Evolutionary conservation across 2,113 vertebrate species (phyloP).

Genomic region (Chrysochloris asiatica): DNA sequence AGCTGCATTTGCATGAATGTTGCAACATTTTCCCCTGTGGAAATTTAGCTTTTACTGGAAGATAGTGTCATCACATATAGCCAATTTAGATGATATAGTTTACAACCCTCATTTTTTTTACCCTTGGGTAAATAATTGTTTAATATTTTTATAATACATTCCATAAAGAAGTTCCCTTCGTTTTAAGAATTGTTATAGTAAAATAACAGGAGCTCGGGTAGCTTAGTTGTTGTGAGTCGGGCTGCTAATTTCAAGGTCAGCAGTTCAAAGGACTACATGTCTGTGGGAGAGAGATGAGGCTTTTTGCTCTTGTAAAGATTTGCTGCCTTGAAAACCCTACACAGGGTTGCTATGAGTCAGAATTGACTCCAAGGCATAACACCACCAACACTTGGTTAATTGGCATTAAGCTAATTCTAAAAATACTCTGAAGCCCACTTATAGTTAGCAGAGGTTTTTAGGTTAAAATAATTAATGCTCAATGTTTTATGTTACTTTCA

Average conservation of each 20-base stretch:
- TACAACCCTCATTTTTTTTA: neutral
- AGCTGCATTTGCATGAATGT: accelerated
- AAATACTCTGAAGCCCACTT: neutral
- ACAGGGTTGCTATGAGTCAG: too few species aligned
- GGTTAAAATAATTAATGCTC: neutral
- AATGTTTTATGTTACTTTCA: neutral
- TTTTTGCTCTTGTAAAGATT: too few species aligned
- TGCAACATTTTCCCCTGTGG: neutral
- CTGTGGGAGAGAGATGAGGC: too few species aligned
- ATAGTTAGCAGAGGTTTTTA: neutral
- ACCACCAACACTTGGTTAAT: too few species aligned
- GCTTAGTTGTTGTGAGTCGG: too few species aligned
- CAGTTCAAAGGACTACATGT: too few species aligned
- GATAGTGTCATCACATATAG: neutral
- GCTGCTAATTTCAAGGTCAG: too few species aligned
- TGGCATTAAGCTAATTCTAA: neutral
- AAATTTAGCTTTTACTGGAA: neutral
- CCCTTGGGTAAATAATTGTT: neutral
- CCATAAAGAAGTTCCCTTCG: too few species aligned
- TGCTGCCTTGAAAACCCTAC: too few species aligned
- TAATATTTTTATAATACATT: neutral
- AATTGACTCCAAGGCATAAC: too few species aligned
- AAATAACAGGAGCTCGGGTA: too few species aligned
- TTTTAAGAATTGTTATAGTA: neutral
- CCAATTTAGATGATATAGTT: neutral